Percentiles rank a stretch among this genome's conserved stretches.
These are phyloP conservation scores for Emydoidea blandingii DNA, from an alignment of 2,797 vertebrate species.

Conservation along the genomic window DNA sequence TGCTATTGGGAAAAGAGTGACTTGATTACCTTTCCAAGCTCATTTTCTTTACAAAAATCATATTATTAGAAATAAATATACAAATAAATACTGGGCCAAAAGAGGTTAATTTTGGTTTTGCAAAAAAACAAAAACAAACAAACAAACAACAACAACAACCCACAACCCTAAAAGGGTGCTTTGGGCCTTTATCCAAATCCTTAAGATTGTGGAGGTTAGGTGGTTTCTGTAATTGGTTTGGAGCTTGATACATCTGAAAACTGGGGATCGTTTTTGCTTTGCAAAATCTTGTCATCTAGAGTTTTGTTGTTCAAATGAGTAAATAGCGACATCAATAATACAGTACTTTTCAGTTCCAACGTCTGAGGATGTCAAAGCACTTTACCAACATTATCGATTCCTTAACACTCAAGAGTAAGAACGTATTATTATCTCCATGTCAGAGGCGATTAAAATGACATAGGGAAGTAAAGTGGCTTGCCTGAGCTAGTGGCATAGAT, in stretches of 20 bases:
- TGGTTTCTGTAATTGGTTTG: neutral
- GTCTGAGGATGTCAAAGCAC: neutral
- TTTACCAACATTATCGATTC: neutral
- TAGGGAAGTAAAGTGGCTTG: neutral
- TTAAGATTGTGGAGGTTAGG: neutral
- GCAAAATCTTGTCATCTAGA: conserved; percentile 5
- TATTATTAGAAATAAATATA: neutral
- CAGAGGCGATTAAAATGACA: neutral
- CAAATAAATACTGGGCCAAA: neutral
- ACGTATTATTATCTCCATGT: neutral
- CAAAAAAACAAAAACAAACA: neutral
- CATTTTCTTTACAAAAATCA: neutral
- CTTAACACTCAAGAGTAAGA: neutral
- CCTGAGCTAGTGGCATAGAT: neutral
- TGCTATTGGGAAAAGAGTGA: neutral
- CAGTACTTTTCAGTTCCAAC: conserved; percentile 36
- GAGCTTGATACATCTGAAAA: neutral
- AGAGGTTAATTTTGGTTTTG: neutral
- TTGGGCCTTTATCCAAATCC: neutral
- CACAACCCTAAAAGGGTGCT: neutral
- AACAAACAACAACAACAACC: neutral
- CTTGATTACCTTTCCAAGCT: neutral
- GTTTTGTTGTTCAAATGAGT: conserved; percentile 18
- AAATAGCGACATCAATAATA: neutral
- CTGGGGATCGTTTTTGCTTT: neutral